Conservation (phyloP, 2,113 vertebrate species). For the Clarias batrachus region DNA sequence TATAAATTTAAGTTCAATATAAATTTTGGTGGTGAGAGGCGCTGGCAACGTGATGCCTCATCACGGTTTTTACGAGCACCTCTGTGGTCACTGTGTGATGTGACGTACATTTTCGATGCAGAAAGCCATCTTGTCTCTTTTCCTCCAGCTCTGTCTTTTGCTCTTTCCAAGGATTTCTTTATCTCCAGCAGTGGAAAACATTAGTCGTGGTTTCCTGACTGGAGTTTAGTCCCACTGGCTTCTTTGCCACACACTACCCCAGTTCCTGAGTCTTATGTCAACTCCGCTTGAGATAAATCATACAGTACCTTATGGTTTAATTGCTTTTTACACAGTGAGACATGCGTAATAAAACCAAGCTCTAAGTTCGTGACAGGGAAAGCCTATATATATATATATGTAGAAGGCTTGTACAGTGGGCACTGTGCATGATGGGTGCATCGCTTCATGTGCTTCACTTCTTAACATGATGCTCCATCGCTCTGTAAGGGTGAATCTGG, state of each 20-base stretch:
- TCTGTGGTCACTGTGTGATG: constrained; percentile 29
- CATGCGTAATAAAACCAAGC: constrained; percentile 34
- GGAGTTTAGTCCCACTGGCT: constrained; percentile 52
- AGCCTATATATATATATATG: background rate
- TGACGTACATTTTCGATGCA: constrained; percentile 8
- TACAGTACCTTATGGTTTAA: constrained; percentile 48
- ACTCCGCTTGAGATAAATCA: constrained; percentile 24
- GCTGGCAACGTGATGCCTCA: background rate
- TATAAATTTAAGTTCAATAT: constrained; percentile 11
- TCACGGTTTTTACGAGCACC: constrained; percentile 29
- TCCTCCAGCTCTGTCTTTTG: background rate
- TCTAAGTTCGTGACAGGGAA: constrained; percentile 24
- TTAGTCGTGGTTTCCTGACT: constrained; percentile 64
- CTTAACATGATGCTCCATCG: too few species aligned
- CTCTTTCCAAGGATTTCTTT: constrained; percentile 40
- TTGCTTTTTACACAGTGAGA: constrained; percentile 33
- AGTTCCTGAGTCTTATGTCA: constrained; percentile 21
- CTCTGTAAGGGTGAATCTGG: too few species aligned
- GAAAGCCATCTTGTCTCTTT: background rate
- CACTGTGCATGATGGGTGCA: too few species aligned
- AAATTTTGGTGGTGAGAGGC: background rate
- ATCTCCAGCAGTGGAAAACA: constrained; percentile 65
- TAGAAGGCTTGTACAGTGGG: too few species aligned
- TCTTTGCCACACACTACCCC: background rate
- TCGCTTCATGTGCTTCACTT: too few species aligned